Evolutionary conservation across 2,888 invertebrate genomes (phyloP).

Genomic region (Erebia ligea): DNA sequence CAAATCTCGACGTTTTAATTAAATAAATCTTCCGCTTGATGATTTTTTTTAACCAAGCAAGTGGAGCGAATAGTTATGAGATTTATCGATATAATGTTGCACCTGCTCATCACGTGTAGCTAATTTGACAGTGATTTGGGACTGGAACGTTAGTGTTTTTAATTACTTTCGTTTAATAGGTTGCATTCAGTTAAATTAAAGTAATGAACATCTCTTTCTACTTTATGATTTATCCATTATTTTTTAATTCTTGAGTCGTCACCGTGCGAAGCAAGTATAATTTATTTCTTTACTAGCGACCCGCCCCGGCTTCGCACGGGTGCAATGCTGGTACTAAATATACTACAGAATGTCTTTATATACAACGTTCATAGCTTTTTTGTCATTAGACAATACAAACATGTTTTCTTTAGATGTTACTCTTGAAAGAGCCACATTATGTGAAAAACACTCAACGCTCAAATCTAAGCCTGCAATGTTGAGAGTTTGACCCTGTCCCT

Average conservation of each 20-base stretch:
- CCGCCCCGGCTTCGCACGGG: too few species aligned
- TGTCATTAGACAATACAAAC: too few species aligned
- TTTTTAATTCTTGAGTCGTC: neutral
- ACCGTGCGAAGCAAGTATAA: too few species aligned
- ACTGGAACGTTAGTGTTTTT: neutral
- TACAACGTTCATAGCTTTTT: too few species aligned
- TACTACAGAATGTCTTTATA: too few species aligned
- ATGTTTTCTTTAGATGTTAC: too few species aligned
- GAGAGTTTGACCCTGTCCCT: too few species aligned
- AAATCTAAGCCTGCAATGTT: too few species aligned
- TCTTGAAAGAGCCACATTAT: too few species aligned
- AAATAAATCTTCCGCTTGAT: conserved; percentile 21
- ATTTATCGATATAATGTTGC: conserved; percentile 14
- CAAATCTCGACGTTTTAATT: conserved; percentile 29
- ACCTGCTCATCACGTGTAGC: conserved; percentile 16
- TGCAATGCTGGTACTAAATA: too few species aligned
- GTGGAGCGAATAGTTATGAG: conserved; percentile 11
- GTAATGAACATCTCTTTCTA: neutral
- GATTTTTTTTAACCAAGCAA: conserved; percentile 1
- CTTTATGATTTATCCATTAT: neutral
- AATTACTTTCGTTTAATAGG: neutral
- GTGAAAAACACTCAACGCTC: too few species aligned
- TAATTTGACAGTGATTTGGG: conserved; percentile 19
- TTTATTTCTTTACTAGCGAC: too few species aligned
- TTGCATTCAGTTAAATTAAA: neutral